Evolutionary conservation across 2,113 vertebrate species (phyloP).

Genomic region (Caranx ignobilis): DNA sequence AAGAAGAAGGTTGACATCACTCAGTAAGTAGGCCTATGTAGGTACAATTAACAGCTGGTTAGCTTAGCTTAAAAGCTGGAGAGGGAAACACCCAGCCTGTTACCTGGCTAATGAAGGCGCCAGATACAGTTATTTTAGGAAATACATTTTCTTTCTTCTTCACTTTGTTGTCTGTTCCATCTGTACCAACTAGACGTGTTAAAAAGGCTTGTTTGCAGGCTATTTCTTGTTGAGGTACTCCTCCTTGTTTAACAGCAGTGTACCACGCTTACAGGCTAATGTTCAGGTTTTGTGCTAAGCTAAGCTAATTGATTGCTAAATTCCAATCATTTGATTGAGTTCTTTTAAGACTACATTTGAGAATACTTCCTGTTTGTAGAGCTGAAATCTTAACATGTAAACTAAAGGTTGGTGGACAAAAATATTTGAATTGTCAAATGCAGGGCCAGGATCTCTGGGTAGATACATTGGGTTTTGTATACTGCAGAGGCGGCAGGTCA

Average conservation of each 20-base stretch:
- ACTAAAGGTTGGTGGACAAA: neutral
- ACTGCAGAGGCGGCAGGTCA: constrained; percentile 31
- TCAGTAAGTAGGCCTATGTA: neutral
- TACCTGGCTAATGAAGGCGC: neutral
- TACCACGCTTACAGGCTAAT: neutral
- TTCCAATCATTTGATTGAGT: neutral
- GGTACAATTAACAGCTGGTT: neutral
- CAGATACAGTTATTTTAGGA: no score
- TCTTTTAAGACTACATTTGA: constrained; percentile 2
- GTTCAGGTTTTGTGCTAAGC: neutral
- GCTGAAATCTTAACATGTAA: neutral
- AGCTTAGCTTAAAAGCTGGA: neutral
- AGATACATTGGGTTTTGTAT: constrained; percentile 16
- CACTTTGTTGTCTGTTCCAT: neutral
- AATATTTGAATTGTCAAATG: neutral
- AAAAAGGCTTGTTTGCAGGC: no score
- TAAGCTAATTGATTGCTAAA: neutral
- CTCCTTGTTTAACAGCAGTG: no score
- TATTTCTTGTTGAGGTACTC: neutral
- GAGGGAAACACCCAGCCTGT: neutral
- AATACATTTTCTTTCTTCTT: neutral
- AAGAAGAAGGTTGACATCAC: neutral
- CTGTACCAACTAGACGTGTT: no score
- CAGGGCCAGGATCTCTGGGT: neutral
- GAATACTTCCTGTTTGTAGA: neutral